Conservation (phyloP, 2,888 invertebrate genomes). For the Calephelis perditalis region DNA sequence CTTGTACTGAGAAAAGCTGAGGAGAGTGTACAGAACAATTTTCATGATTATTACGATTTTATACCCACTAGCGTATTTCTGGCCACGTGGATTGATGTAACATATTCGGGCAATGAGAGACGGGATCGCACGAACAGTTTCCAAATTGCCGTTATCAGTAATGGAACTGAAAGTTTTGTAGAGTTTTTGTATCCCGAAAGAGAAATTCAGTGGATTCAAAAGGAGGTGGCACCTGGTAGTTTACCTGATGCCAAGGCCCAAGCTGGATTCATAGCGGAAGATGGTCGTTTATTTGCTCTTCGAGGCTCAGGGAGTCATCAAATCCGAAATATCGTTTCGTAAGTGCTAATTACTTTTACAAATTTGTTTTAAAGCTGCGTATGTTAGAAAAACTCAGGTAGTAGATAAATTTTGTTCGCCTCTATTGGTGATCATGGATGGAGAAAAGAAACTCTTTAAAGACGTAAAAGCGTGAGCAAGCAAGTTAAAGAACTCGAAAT, state of each 20-base stretch:
- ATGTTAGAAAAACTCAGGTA: too few relatives aligned
- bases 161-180: constrained; percentile 89
- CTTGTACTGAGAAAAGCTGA: constrained; percentile 82
- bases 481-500: too few relatives aligned
- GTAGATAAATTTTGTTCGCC: too few relatives aligned
- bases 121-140: constrained; percentile 92
- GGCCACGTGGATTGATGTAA: constrained; percentile 94
- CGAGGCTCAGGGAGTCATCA: constrained; percentile 95
- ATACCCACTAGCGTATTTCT: constrained; percentile 88
- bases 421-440: too few relatives aligned
- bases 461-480: too few relatives aligned
- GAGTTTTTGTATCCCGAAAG: constrained; percentile 92
- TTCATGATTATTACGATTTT: constrained; percentile 84
- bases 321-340: constrained; percentile 88
- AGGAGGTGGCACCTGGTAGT: constrained; percentile 84
- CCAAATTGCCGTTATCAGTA: constrained; percentile 83
- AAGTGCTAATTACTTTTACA: constrained; percentile 37
- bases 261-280: constrained; percentile 92
- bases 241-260: constrained; percentile 94
- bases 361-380: neutral
- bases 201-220: constrained; percentile 95
- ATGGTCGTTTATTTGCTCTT: constrained; percentile 85
- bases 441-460: too few relatives aligned
- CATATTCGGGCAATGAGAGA: constrained; percentile 81
- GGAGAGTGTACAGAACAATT: constrained; percentile 84